phyloP scores from a whole-genome alignment of 2,797 vertebrate genomes.

The Pelobates cultripes region DNA sequence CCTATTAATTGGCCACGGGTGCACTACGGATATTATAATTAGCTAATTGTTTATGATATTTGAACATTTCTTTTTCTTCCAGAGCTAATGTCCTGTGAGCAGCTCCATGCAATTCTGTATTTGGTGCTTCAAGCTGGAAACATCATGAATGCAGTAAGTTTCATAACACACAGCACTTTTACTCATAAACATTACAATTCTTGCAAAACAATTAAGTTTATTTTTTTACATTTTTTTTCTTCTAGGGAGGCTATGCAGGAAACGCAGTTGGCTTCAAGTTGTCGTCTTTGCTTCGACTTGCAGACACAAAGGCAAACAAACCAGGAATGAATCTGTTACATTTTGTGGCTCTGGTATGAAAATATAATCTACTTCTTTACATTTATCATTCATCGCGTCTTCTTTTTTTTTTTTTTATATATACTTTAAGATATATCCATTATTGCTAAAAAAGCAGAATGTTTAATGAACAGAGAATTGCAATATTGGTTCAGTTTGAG shows the following conservation, averaged over 20 bases:
- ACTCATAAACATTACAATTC: no score
- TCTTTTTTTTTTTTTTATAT: no score
- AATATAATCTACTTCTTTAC: background rate
- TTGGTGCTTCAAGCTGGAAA: constrained; percentile 97
- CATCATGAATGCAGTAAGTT: constrained; percentile 97
- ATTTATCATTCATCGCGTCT: no score
- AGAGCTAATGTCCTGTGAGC: constrained; percentile 94
- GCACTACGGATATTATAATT: no score
- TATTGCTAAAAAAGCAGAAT: no score
- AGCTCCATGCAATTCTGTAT: constrained; percentile 92
- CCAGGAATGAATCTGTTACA: constrained; percentile 97
- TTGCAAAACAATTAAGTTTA: no score
- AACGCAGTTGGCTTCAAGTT: constrained; percentile 97
- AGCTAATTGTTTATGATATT: no score
- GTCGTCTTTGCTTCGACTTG: constrained; percentile 92
- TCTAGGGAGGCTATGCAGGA: constrained; percentile 93
- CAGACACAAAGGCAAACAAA: constrained; percentile 97
- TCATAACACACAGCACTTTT: background rate
- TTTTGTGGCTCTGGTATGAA: constrained; percentile 93
- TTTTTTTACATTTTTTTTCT: constrained; percentile 31
- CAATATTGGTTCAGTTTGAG: no score
- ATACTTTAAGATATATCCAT: no score
- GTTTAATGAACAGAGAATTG: no score
- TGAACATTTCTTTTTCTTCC: constrained; percentile 33
- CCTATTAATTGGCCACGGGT: no score